Evolutionary conservation across 1,140 invertebrate species (phyloP), one percentile per base, ranked within the genome.

Genomic region (Cherax quadricarinatus): DNA sequence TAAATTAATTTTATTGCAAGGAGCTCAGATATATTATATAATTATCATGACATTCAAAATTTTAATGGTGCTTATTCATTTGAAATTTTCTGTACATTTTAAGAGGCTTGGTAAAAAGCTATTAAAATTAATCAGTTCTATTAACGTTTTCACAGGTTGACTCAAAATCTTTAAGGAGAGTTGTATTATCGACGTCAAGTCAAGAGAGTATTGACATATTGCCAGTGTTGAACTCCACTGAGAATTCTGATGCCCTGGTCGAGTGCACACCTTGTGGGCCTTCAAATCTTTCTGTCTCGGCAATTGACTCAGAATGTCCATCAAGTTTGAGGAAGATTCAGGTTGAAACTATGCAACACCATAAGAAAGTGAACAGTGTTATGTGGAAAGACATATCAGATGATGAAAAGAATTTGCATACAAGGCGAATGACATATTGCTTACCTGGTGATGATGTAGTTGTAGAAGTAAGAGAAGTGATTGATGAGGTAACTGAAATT

Each of bases 351-450:
- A 80, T 18, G 9, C n/a, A 21, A 14, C 49, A 75, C 12, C 0
- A 70, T 7, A 78, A 60, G 86, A 87, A 53, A 51, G 85, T 48
- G 16, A 18, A 51, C 21, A 51, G 79, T 57, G 86, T 88, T 10
- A n/a, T 62, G n/a, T 88, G 86, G 86, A 88, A 80, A 41, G 75
- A 88, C 18, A 6, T 3, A 51, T 78, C 75, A 60, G 86, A 60
- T 75, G 14, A 49, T 60, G 86, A 49, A 51, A 60, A 87, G 73
- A 21, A 53, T 49, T 30, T 51, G 12, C 9, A 30, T 4, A 21
- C 21, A 30, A 75, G 70, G 24, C n/a, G 70, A 21, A 75, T 75
- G 70, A 75, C 70, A 6, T 75, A 75, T 12, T 75, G 70, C 70
- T 30, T 75, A 30, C 70, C n/a, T 30, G 70, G 24, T 30, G 48